Percentiles rank a stretch among this genome's conserved stretches.
phyloP scores from a whole-genome alignment of 2,797 vertebrate species.

The Arnoldichthys spilopterus region DNA sequence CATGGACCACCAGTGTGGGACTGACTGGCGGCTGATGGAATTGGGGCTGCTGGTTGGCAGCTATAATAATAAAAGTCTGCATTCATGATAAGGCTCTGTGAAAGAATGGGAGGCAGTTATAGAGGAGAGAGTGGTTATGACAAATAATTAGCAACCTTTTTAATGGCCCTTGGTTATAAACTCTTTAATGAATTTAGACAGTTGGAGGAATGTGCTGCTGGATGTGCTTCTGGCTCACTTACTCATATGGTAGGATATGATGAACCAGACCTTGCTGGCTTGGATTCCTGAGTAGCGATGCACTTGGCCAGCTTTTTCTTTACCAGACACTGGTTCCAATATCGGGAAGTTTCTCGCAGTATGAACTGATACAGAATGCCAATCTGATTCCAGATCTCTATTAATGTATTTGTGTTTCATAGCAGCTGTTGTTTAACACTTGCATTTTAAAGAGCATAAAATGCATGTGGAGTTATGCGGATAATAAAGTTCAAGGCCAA shows the following conservation, averaged over 20 bases:
- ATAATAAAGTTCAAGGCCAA: no score
- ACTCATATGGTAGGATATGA: neutral
- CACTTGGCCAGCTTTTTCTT: neutral
- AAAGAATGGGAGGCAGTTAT: neutral
- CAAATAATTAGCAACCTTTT: conserved; percentile 21
- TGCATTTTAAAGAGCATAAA: no score
- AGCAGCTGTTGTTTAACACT: no score
- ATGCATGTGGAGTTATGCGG: no score
- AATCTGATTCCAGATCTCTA: neutral
- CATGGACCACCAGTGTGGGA: conserved; percentile 67
- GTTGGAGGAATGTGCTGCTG: neutral
- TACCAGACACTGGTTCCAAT: neutral
- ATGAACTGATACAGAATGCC: neutral
- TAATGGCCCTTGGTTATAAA: neutral
- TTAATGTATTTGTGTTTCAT: no score
- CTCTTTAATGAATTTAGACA: conserved; percentile 1
- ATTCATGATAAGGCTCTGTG: conserved; percentile 66
- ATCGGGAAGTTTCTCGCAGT: neutral
- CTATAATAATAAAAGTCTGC: conserved; percentile 66
- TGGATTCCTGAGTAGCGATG: neutral
- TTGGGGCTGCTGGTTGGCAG: conserved; percentile 64
- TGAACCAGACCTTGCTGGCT: conserved; percentile 19
- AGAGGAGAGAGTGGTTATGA: conserved; percentile 16
- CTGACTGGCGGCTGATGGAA: conserved; percentile 72
- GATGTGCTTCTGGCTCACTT: neutral